Evolutionary conservation across 2,113 vertebrate species (phyloP).

Genomic region (Gymnogyps californianus): DNA sequence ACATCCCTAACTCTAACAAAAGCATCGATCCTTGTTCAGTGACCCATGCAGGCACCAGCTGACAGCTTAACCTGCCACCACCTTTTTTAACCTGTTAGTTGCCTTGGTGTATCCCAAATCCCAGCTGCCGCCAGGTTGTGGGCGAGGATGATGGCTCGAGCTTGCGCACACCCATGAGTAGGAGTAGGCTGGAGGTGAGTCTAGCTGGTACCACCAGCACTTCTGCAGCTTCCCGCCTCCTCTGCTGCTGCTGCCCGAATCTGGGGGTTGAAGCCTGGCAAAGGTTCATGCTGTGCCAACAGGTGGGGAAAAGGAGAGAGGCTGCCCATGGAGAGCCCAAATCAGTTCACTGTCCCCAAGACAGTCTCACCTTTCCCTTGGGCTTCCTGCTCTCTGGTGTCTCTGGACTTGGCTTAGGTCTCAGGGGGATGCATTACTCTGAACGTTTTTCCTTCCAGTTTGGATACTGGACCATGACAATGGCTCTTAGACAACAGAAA

Average conservation of each 20-base stretch:
- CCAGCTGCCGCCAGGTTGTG: background rate
- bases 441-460: background rate
- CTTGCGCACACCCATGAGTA: rapidly evolving
- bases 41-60: background rate
- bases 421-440: background rate
- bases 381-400: background rate
- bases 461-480: background rate
- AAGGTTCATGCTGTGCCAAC: background rate
- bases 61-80: background rate
- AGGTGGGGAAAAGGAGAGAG: background rate
- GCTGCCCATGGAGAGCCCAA: background rate
- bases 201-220: background rate
- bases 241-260: background rate
- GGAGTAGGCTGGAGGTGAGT: background rate
- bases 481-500: background rate
- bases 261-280: background rate
- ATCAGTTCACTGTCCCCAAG: background rate
- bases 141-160: background rate
- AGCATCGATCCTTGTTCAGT: background rate
- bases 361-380: background rate
- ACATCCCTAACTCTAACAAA: background rate
- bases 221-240: background rate
- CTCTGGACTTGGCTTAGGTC: background rate
- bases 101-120: background rate
- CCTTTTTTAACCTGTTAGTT: background rate